phyloP scores from a whole-genome alignment of 2,797 vertebrate genomes.

The Rousettus madagascariensis region DNA sequence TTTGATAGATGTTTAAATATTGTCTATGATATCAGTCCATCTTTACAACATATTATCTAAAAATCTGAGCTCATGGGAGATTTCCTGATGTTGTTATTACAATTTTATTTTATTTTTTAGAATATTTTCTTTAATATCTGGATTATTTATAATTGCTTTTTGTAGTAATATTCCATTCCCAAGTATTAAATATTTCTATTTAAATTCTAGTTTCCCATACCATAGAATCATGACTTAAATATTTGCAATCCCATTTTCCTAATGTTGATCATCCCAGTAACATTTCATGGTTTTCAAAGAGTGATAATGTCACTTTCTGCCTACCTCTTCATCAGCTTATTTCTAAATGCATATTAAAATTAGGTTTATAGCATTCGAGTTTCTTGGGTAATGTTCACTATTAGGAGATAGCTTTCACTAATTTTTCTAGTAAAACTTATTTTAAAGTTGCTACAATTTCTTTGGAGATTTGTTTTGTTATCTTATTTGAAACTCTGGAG shows the following conservation, averaged over 20 bases:
- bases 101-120: background rate
- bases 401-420: background rate
- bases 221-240: background rate
- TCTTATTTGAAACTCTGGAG: background rate
- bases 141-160: background rate
- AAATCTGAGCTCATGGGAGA: background rate
- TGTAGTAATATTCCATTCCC: background rate
- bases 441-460: background rate
- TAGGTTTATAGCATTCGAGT: background rate
- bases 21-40: constrained; percentile 18
- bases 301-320: background rate
- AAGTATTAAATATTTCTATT: background rate
- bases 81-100: constrained; percentile 6
- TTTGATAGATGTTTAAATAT: background rate
- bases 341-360: constrained; percentile 16
- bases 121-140: background rate
- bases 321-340: background rate
- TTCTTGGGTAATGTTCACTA: background rate
- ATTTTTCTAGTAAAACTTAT: background rate
- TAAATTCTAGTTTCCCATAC: background rate
- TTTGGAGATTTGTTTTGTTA: background rate
- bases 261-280: background rate
- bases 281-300: background rate
- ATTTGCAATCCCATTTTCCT: background rate
- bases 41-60: constrained; percentile 7